phyloP scores from a whole-genome alignment of 2,113 vertebrate genomes.

The Pseudonaja textilis region DNA sequence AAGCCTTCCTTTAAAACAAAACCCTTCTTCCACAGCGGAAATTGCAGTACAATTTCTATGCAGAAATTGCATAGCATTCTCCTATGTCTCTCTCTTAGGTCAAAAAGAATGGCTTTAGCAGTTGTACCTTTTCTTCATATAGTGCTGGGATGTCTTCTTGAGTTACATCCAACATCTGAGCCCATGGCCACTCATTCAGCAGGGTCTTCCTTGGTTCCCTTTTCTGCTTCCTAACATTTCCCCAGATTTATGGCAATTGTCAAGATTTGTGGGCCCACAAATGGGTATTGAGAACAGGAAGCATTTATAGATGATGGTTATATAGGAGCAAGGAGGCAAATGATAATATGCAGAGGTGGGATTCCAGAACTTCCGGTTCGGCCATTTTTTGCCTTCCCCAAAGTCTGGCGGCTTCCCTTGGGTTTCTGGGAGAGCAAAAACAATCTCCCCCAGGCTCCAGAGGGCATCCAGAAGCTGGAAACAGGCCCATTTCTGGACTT shows the following conservation, averaged over 20 bases:
- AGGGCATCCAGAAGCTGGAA: too few relatives aligned
- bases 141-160: neutral
- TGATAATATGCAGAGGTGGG: neutral
- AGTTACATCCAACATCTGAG: neutral
- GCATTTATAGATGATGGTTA: neutral
- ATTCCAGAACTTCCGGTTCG: too few relatives aligned
- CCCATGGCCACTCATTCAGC: neutral
- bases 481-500: too few relatives aligned
- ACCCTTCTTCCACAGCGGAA: neutral
- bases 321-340: neutral
- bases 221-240: neutral
- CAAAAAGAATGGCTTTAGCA: neutral
- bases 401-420: too few relatives aligned
- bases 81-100: neutral
- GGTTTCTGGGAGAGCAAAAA: too few relatives aligned
- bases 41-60: neutral
- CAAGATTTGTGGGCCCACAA: neutral
- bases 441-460: too few relatives aligned
- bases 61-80: neutral
- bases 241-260: neutral
- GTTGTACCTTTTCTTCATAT: neutral
- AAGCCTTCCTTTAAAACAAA: neutral
- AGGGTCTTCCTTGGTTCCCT: neutral
- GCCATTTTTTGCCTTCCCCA: too few relatives aligned
- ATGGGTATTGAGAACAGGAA: neutral